Evolutionary conservation across 92 coral and sea anemone genomes (phyloP).

Genomic region (Phymanthus crucifer): DNA sequence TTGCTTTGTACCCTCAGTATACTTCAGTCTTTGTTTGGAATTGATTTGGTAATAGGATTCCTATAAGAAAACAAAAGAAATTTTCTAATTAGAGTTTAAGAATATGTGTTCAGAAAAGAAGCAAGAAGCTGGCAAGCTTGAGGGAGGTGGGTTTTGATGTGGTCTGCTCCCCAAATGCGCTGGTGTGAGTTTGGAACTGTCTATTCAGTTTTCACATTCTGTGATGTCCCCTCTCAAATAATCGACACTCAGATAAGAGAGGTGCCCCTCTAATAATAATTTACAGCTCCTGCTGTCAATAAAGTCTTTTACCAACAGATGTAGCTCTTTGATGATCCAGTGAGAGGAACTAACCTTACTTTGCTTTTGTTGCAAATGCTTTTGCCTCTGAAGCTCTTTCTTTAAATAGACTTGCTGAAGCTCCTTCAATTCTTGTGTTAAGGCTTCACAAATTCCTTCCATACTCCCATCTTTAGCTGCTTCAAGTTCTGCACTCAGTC

Average conservation of each 20-base stretch:
- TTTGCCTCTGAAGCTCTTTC: conserved; percentile 61
- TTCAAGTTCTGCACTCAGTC: conserved; percentile 69
- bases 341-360: conserved; percentile 5
- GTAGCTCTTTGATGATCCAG: too few relatives aligned
- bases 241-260: too few relatives aligned
- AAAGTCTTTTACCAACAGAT: neutral
- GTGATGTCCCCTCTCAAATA: too few relatives aligned
- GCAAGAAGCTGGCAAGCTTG: too few relatives aligned
- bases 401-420: conserved; percentile 63
- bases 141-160: too few relatives aligned
- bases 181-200: too few relatives aligned
- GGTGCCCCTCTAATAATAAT: too few relatives aligned
- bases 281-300: too few relatives aligned
- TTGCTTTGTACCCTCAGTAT: neutral
- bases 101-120: neutral
- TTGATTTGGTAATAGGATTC: conserved; percentile 7
- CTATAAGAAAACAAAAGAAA: neutral
- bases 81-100: neutral
- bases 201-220: too few relatives aligned
- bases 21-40: neutral
- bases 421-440: conserved; percentile 61
- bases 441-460: conserved; percentile 77
- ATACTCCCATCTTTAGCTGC: conserved; percentile 63
- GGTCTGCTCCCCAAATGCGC: too few relatives aligned
- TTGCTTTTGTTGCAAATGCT: conserved; percentile 31